phyloP scores from a whole-genome alignment of 37 sponge, comb jelly and placozoan genomes.

The Agelas oroides region DNA sequence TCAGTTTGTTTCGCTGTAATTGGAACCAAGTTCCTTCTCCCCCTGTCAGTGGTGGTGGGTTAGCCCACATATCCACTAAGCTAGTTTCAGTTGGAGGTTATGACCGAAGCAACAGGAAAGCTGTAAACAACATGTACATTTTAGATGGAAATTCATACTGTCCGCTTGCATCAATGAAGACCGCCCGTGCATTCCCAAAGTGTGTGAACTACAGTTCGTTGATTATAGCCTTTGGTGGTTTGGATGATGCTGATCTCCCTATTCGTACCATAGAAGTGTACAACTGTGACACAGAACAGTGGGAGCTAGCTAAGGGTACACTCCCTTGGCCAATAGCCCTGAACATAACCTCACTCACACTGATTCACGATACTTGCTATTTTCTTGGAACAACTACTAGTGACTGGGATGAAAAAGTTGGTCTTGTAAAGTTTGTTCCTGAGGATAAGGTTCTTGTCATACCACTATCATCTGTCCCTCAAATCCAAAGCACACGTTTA shows the following conservation, averaged over 20 bases:
- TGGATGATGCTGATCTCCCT: conserved; percentile 41
- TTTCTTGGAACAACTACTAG: conserved; percentile 52
- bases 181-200: conserved; percentile 42
- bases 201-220: conserved; percentile 27
- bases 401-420: conserved; percentile 37
- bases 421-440: background rate
- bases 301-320: conserved; percentile 31
- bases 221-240: conserved; percentile 39
- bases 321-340: conserved; percentile 43
- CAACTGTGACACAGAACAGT: conserved; percentile 24
- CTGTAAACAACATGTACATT: too few relatives aligned
- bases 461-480: background rate
- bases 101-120: too few relatives aligned
- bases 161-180: conserved; percentile 32
- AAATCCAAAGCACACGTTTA: background rate
- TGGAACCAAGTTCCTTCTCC: conserved; percentile 33
- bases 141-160: too few relatives aligned
- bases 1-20: background rate
- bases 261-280: conserved; percentile 43
- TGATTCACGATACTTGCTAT: conserved; percentile 44
- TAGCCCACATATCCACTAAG: too few relatives aligned
- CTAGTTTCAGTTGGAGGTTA: too few relatives aligned
- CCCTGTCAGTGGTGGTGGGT: conserved; percentile 15
- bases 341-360: conserved; percentile 27
- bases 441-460: background rate